Evolutionary conservation across 2,113 vertebrate species (phyloP).

Genomic region (Gadus chalcogrammus): DNA sequence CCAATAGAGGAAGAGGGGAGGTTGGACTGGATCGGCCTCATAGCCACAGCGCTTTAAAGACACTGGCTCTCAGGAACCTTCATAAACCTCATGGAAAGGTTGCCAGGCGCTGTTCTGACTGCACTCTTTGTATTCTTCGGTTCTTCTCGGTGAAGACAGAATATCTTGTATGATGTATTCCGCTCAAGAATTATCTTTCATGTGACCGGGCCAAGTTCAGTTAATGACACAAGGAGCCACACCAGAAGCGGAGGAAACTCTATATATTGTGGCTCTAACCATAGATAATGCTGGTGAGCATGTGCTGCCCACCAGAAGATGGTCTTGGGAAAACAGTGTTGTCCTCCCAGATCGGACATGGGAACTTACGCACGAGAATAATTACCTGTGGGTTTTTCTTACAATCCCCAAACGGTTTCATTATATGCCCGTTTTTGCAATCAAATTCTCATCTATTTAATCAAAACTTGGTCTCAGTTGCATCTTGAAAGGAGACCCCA

Average conservation of each 20-base stretch:
- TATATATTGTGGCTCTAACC: not conserved
- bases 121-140: conserved; percentile 22
- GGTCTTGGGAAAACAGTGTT: conserved; percentile 1
- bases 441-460: conserved; percentile 4
- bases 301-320: not conserved
- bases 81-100: not conserved
- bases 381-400: not conserved
- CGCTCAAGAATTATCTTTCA: conserved; percentile 3
- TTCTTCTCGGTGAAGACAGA: conserved; percentile 1
- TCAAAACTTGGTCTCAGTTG: conserved; percentile 3
- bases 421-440: not conserved
- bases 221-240: conserved; percentile 26
- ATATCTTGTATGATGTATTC: not conserved
- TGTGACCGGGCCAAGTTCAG: conserved; percentile 4
- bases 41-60: conserved; percentile 30
- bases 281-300: not conserved
- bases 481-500: not conserved
- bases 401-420: not conserved
- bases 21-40: conserved; percentile 7
- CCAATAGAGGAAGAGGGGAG: conserved; percentile 30
- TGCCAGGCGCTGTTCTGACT: conserved; percentile 14
- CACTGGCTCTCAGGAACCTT: conserved; percentile 1
- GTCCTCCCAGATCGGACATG: conserved; percentile 23
- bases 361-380: not conserved
- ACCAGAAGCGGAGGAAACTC: conserved; percentile 33